phyloP scores from a whole-genome alignment of 2,797 vertebrate genomes.

The Pampus argenteus region DNA sequence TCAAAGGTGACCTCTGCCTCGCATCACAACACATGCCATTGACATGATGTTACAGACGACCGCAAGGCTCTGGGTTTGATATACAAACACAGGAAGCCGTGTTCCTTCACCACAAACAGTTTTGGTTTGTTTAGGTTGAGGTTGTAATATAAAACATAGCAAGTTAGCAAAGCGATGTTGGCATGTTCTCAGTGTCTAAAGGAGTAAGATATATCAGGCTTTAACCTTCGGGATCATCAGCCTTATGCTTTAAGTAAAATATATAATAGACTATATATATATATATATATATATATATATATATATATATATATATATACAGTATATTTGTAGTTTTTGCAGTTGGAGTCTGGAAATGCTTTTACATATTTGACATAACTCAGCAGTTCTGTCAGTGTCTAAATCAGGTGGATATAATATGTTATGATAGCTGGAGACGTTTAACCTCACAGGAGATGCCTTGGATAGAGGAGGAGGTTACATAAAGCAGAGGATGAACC shows the following conservation, averaged over 20 bases:
- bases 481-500: slow-evolving; percentile 7
- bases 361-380: not conserved
- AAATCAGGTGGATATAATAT: slow-evolving; percentile 7
- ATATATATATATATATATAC: no score
- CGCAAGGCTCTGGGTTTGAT: not conserved
- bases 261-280: no score
- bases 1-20: slow-evolving; percentile 56
- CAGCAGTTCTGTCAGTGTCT: not conserved
- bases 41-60: slow-evolving; percentile 28
- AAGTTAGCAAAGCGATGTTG: no score
- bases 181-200: no score
- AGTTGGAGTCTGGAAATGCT: not conserved
- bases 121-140: not conserved
- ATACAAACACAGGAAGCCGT: not conserved
- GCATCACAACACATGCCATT: slow-evolving; percentile 45
- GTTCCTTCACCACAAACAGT: no score
- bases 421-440: slow-evolving; percentile 7
- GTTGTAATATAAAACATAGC: not conserved
- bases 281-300: no score
- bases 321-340: no score
- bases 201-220: no score
- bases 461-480: not conserved
- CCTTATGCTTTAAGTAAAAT: no score
- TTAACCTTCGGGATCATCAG: no score
- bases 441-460: not conserved